Percentiles rank a stretch among this genome's conserved stretches.
These are phyloP conservation scores for Labia minor DNA, from an alignment of 2,888 invertebrate species.

Conservation along the genomic window DNA sequence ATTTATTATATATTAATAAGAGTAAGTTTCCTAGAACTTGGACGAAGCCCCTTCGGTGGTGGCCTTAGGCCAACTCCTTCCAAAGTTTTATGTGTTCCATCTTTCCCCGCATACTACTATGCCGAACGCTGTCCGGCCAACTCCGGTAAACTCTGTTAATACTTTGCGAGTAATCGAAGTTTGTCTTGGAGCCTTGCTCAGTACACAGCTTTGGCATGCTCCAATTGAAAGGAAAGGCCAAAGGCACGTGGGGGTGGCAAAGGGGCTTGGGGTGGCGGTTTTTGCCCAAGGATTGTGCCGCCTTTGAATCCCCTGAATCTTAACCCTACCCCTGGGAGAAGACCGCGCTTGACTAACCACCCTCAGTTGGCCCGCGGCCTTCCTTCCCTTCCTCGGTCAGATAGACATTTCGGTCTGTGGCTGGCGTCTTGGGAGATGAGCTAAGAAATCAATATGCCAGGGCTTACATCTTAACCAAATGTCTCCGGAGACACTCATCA, in stretches of 20 bases:
- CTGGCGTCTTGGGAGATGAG: conserved; percentile 22
- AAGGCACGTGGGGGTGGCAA: neutral
- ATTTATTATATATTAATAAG: conserved; percentile 13
- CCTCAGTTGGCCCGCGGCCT: conserved; percentile 7
- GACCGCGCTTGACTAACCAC: conserved; percentile 13
- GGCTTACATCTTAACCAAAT: conserved; percentile 1
- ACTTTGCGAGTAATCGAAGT: conserved; percentile 13
- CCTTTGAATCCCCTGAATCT: conserved; percentile 3
- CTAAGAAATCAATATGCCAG: conserved; percentile 21
- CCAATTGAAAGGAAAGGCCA: conserved; percentile 13
- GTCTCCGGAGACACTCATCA: neutral
- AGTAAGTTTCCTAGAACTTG: neutral
- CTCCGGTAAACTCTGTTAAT: conserved; percentile 7
- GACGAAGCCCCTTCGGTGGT: neutral
- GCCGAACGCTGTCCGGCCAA: neutral
- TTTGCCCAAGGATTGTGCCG: conserved; percentile 4
- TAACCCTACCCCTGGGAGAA: neutral
- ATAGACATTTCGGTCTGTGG: conserved; percentile 21
- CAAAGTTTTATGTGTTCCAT: conserved; percentile 13
- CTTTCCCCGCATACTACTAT: neutral
- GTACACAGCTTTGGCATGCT: conserved; percentile 13
- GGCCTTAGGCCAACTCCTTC: conserved; percentile 4
- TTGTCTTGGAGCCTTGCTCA: neutral
- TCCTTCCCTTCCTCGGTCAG: conserved; percentile 17
- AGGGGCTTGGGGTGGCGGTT: neutral